Evolutionary conservation across 2,888 invertebrate species (phyloP).

Genomic region (Cephus pygmeus): DNA sequence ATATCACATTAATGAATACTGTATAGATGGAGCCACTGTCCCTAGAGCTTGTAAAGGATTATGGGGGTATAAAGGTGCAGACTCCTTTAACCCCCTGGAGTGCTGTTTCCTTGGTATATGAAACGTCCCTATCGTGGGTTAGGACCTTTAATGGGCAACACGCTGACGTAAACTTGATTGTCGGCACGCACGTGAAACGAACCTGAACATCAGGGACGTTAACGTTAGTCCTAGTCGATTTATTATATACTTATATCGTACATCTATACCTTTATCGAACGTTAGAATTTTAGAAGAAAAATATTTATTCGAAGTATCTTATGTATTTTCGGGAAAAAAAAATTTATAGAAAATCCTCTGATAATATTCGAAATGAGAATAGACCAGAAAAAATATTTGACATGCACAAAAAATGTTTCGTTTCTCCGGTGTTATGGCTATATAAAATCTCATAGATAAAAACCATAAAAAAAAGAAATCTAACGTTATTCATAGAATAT

Average conservation of each 20-base stretch:
- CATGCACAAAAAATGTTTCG: not conserved
- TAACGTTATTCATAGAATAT: not conserved
- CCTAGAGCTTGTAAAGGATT: not conserved
- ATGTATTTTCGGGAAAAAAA: not conserved
- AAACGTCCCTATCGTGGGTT: conserved; percentile 5
- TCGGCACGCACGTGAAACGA: not conserved
- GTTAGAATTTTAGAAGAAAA: not conserved
- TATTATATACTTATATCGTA: not conserved
- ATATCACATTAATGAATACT: not conserved
- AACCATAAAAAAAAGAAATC: not conserved
- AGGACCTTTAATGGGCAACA: not conserved
- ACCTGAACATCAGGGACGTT: not conserved
- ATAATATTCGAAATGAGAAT: not conserved
- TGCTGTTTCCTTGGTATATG: not conserved
- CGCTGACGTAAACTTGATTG: conserved; percentile 5
- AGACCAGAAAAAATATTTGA: no score
- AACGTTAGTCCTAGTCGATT: not conserved
- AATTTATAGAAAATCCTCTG: not conserved
- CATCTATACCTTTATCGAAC: not conserved
- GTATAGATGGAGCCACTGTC: not conserved
- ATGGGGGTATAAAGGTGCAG: not conserved
- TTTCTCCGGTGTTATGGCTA: not conserved
- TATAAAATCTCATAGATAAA: not conserved
- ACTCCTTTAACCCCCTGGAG: not conserved
- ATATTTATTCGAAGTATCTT: not conserved